Base-by-base conservation (phyloP, 1,140 invertebrate species). In the Oscheius sp. region DNA sequence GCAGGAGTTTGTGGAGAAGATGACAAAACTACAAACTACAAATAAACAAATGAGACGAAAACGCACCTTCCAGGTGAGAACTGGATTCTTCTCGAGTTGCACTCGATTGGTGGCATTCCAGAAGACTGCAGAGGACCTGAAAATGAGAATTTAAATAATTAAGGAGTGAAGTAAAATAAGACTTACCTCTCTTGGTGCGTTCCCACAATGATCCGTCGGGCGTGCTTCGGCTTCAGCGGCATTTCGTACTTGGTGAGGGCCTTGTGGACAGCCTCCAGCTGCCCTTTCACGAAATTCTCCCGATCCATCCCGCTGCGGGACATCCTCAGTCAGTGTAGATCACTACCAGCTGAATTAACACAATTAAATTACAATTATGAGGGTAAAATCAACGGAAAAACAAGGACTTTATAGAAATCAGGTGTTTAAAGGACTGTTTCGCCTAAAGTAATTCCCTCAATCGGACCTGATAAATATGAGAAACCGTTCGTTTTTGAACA, bases 21-120 rank as follows among this genome's bases (percentile, higher is more conserved):
- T 98, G 93, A 82, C 94, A 97, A 86, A 98, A 97, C 86, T 45
- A 18, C 42, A 15, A 45, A n/a, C n/a, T n/a, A n/a, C n/a, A n/a
- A n/a, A n/a, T n/a, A n/a, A n/a, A n/a, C n/a, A n/a, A n/a, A n/a
- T n/a, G n/a, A n/a, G n/a, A n/a, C n/a, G n/a, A n/a, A n/a, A n/a
- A n/a, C n/a, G n/a, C n/a, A n/a, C n/a, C n/a, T 99, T 99, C 96
- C 96, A 99, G 2, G 93, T 93, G 26, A 95, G 90, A 77, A 98
- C 95, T 58, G 93, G 90, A 67, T 79, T 70, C 38, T 84, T 84
- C 64, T 83, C 82, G 26, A 83, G 45, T 52, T 80, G 83, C 64
- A 84, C 75, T 23, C 83, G 64, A 2, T 77, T 73, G 18, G 82
- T 74, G 20, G 78, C 78, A 36, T 79, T 83, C 82, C 82, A 83